These are phyloP conservation scores for Phrynosoma platyrhinos DNA, from an alignment of 2,113 vertebrate species.

Conservation along the genomic window DNA sequence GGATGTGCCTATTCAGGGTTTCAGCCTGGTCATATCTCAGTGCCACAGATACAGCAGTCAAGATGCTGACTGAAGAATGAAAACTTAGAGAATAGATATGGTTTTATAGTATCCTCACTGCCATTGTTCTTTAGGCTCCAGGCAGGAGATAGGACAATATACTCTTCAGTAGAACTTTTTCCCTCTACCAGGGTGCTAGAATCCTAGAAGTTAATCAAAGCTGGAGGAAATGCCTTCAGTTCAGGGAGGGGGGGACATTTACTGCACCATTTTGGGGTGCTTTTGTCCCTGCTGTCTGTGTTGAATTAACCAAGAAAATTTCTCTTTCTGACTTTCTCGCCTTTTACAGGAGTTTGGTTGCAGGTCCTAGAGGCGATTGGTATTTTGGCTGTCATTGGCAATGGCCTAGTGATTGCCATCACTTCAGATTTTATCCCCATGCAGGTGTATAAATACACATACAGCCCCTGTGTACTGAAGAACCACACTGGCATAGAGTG, in stretches of 20 bases:
- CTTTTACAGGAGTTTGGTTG: slow-evolving; percentile 86
- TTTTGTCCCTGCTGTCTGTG: not conserved
- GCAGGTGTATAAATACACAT: slow-evolving; percentile 87
- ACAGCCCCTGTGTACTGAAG: slow-evolving; percentile 80
- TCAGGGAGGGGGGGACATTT: not conserved
- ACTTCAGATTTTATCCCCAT: slow-evolving; percentile 93
- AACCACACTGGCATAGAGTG: slow-evolving; percentile 71
- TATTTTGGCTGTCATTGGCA: slow-evolving; percentile 90
- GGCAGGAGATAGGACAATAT: not conserved
- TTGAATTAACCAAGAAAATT: not conserved
- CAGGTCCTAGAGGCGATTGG: slow-evolving; percentile 88
- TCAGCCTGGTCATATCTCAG: not conserved
- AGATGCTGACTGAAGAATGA: not conserved
- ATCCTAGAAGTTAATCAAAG: not conserved
- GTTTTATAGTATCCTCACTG: not conserved
- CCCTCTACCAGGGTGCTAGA: not conserved
- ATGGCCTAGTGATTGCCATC: slow-evolving; percentile 91
- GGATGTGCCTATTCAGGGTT: not conserved
- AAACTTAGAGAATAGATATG: not conserved
- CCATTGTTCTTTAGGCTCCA: not conserved
- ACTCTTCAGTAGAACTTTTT: not conserved
- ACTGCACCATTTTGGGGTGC: too few relatives aligned
- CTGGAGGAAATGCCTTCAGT: not conserved
- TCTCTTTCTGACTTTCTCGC: fast-evolving
- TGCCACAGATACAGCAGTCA: not conserved